Percentiles rank a stretch among this genome's conserved stretches.
These are phyloP conservation scores for Thera britannica DNA, from an alignment of 2,888 invertebrate species.

Conservation along the genomic window DNA sequence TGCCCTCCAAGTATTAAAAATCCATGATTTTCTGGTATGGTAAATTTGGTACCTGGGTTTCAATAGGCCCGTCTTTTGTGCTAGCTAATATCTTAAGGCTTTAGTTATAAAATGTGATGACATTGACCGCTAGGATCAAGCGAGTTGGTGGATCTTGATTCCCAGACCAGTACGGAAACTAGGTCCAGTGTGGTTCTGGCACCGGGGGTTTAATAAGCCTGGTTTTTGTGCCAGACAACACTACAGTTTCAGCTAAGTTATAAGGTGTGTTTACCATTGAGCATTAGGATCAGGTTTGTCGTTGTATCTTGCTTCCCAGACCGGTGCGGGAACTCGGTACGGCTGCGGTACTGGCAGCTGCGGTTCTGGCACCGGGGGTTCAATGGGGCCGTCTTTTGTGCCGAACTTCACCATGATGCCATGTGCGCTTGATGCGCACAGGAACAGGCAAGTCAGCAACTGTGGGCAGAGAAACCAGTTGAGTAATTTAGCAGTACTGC, in stretches of 20 bases:
- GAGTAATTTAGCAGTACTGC: too few species aligned
- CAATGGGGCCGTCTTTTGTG: conserved; percentile 86
- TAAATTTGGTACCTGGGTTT: too few species aligned
- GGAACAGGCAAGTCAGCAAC: conserved; percentile 76
- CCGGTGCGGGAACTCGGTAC: conserved; percentile 84
- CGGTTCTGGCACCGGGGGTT: conserved; percentile 83
- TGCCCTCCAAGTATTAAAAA: too few species aligned
- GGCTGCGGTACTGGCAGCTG: conserved; percentile 78
- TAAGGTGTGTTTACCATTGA: conserved; percentile 74
- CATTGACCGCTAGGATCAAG: too few species aligned
- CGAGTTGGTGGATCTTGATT: neutral
- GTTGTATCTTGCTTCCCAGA: conserved; percentile 85
- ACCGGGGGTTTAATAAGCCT: too few species aligned
- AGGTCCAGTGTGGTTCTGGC: too few species aligned
- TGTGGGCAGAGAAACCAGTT: conserved; percentile 36
- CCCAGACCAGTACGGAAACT: neutral
- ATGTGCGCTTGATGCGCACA: conserved; percentile 75
- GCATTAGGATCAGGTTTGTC: conserved; percentile 86
- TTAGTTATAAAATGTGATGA: too few species aligned
- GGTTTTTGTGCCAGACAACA: neutral
- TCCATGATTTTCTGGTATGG: too few species aligned
- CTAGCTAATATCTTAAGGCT: too few species aligned
- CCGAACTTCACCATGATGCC: conserved; percentile 87
- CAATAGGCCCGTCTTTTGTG: too few species aligned
- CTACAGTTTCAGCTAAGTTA: neutral